Base-by-base conservation (phyloP, 23 tunicate genomes). In the Styela clava region DNA sequence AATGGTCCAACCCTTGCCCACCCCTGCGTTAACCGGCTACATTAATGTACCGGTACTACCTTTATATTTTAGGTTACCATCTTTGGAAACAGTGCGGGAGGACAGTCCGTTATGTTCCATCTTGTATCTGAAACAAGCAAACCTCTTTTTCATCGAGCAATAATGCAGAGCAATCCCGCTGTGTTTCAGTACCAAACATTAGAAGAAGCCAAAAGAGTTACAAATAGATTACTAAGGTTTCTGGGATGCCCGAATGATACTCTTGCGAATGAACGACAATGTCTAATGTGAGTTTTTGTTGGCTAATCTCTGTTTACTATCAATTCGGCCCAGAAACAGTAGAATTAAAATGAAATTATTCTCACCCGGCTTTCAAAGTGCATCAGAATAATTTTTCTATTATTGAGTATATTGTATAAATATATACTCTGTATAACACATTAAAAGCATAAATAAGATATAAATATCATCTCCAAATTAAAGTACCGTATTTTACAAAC, bases 61-160 rank as follows among this genome's bases (percentile, higher is more conserved):
- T n/a, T n/a, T n/a, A n/a, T n/a, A n/a, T n/a, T n/a, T n/a, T 79
- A 91, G 97, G 90, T 91, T 22, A 91, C 97, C 2, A 31, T 91
- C 7, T 78, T 86, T 63, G 97, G 97, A 7, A 63, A 85, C 64
- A 91, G 97, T 64, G 89, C 97, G 62, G 97, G 97, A 26, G 83
- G 87, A 0, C 97, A 91, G 64, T 76, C 97, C 2, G 86, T 82
- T 1, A 83, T 85, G 89, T 78, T 91, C 65, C 97, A 91, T 62
- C 67, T 91, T 37, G 79, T 91, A 62, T 85, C 97, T 19, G 16
- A 24, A 27, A 70, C 3, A 34, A 91, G 97, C 87, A 70, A 83
- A 28, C 83, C 83, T 35, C 62, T 79, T 26, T 91, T 91, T 34
- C 78, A 82, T 31, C 69, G 83, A 21, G 97, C 87, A 25, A 83